Conservation (phyloP, 2,113 vertebrate genomes). For the Onychostoma macrolepis region DNA sequence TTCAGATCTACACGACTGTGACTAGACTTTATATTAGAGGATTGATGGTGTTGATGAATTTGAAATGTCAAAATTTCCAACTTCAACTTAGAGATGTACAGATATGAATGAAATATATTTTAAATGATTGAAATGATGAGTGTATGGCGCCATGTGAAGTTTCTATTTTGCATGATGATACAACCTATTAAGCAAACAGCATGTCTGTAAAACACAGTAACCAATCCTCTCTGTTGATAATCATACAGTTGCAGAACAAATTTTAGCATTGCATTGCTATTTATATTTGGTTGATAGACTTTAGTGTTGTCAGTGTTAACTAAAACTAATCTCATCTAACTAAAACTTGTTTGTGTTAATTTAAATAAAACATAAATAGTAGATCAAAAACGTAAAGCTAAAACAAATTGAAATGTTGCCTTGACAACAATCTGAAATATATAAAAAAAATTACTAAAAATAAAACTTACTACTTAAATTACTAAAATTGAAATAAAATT, state of each 20-base stretch:
- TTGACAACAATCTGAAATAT: not conserved
- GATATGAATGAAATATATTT: not conserved
- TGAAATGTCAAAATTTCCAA: not conserved
- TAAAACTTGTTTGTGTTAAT: not conserved
- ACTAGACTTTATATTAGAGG: constrained; percentile 1
- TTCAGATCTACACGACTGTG: not conserved
- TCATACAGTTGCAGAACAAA: not conserved
- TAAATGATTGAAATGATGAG: not conserved
- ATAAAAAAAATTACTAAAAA: not conserved
- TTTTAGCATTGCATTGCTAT: not conserved
- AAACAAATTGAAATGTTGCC: not conserved
- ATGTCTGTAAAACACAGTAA: not conserved
- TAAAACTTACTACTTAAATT: no score
- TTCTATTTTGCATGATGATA: not conserved
- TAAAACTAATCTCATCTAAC: not conserved
- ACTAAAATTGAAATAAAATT: not conserved
- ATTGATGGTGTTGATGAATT: not conserved
- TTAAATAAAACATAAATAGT: not conserved
- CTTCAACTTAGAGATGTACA: not conserved
- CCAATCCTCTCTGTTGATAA: not conserved
- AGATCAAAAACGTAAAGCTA: not conserved
- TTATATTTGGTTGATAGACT: not conserved
- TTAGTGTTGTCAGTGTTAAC: not conserved
- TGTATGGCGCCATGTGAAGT: not conserved
- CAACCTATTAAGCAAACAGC: not conserved